Percentiles rank a stretch among this genome's conserved stretches.
Conservation (phyloP, 2,888 invertebrate species). For the Epinotia brunnichana region DNA sequence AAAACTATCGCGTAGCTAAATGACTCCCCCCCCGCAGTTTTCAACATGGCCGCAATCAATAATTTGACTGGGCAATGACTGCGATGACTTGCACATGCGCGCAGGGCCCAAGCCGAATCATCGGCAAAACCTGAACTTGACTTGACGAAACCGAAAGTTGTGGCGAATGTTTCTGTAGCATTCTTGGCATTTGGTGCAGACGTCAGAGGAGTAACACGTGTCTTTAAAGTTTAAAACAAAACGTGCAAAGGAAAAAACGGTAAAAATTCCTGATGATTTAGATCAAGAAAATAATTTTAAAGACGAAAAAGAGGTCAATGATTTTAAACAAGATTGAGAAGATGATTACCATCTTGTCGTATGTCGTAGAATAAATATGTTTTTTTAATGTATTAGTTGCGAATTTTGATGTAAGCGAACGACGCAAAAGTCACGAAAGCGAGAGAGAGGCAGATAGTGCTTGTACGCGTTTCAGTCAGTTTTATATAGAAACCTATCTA, state of each 20-base stretch:
- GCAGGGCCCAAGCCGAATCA: slow-evolving; percentile 64
- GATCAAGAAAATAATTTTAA: slow-evolving; percentile 6
- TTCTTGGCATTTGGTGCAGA: slow-evolving; percentile 72
- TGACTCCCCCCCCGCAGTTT: slow-evolving; percentile 73
- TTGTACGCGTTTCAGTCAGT: slow-evolving; percentile 34
- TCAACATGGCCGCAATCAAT: slow-evolving; percentile 83
- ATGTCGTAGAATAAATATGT: neutral
- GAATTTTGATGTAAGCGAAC: slow-evolving; percentile 31
- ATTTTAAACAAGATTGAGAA: neutral
- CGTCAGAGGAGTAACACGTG: slow-evolving; percentile 43
- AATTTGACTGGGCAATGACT: slow-evolving; percentile 83
- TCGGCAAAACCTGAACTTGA: slow-evolving; percentile 82
- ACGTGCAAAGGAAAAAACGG: slow-evolving; percentile 15
- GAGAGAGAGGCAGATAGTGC: slow-evolving; percentile 43
- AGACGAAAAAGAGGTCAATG: neutral
- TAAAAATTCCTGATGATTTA: slow-evolving; percentile 16
- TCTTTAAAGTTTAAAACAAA: slow-evolving; percentile 27
- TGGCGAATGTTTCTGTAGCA: slow-evolving; percentile 78
- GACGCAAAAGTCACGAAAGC: slow-evolving; percentile 42
- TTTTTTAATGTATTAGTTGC: neutral
- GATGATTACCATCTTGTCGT: neutral
- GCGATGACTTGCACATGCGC: slow-evolving; percentile 82
- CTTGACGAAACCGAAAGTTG: slow-evolving; percentile 83
- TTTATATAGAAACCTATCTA: slow-evolving; percentile 37
- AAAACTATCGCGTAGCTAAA: slow-evolving; percentile 82